Evolutionary conservation across 1,140 invertebrate genomes (phyloP).

Genomic region (Lethrus apterus): DNA sequence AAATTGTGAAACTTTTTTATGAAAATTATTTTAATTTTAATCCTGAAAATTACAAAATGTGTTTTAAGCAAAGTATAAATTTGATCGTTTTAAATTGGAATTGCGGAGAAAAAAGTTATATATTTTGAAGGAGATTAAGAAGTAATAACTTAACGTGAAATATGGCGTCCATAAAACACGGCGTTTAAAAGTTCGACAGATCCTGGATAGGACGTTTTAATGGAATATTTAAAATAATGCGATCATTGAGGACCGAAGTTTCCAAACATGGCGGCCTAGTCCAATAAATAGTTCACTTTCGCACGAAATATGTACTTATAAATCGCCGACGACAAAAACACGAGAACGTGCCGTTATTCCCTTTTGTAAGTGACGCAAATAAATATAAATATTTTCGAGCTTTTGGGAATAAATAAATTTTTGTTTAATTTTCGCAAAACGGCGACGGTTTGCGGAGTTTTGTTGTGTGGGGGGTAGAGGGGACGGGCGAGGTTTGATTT

Average conservation of each 20-base stretch:
- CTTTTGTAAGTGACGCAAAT: neutral
- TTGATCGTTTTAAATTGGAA: too few species aligned
- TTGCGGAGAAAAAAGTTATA: too few species aligned
- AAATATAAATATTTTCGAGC: neutral
- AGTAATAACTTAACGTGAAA: too few species aligned
- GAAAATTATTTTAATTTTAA: too few species aligned
- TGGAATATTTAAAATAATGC: conserved; percentile 14
- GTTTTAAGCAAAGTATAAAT: too few species aligned
- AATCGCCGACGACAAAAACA: neutral
- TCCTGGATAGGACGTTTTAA: conserved; percentile 10
- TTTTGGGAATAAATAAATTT: neutral
- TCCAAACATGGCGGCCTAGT: conserved; percentile 7
- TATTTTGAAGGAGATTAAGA: too few species aligned
- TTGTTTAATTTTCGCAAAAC: neutral
- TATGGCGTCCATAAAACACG: conserved; percentile 8
- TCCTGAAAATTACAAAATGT: too few species aligned
- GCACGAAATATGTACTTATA: neutral
- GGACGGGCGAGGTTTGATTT: too few species aligned
- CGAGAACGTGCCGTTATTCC: neutral
- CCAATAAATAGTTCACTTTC: conserved; percentile 6
- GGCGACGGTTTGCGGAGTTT: too few species aligned
- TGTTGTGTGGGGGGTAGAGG: too few species aligned
- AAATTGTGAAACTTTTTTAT: too few species aligned
- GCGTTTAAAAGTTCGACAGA: conserved; percentile 5
- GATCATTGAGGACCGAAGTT: conserved; percentile 7